Evolutionary conservation across 2,113 vertebrate genomes (phyloP), one percentile per base, ranked within the genome.

Genomic region (Nothocercus julius): DNA sequence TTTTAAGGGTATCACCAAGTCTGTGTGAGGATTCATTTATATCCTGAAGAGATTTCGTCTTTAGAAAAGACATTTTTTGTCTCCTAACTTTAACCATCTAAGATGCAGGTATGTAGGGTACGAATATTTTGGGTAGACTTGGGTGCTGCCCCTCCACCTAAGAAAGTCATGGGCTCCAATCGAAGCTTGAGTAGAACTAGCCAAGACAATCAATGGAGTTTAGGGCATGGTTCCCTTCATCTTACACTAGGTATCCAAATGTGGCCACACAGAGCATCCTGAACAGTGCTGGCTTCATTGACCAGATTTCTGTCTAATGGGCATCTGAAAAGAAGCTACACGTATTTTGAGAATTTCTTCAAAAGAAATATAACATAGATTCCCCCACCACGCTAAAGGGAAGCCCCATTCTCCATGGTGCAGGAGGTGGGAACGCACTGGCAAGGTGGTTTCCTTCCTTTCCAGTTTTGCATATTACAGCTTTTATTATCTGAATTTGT

Each of bases 331-430:
- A 76, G 16, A 77, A 86, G 7, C 9, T 53, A 59, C 5, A 8
- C 27, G 56, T 67, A 70, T 6, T 5, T 25, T n/a, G 80, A 70
- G 6, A 5, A 45, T 9, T 5, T 62, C 36, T 70, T 36, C 8
- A 22, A 42, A 70, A 42, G 6, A 20, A 1, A 14, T 30, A n/a
- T 54, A 27, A 72, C 11, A 28, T 19, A 17, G 6, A 30, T 13
- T 30, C 4, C 4, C 5, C 7, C 11, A 30, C 5, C 18, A 56
- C 13, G 2, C 9, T 32, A 12, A 12, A 30, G 1, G 62, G 24
- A 7, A 9, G 11, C 8, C 34, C 11, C 10, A 32, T 61, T 8
- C 30, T 22, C 38, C 66, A 5, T 16, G 81, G 6, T 6, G 8
- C 4, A 75, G 25, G 8, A 28, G 63, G 51, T 49, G 49, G 34